Evolutionary conservation across 1,140 invertebrate species (phyloP).

Genomic region (Monochamus saltuarius): DNA sequence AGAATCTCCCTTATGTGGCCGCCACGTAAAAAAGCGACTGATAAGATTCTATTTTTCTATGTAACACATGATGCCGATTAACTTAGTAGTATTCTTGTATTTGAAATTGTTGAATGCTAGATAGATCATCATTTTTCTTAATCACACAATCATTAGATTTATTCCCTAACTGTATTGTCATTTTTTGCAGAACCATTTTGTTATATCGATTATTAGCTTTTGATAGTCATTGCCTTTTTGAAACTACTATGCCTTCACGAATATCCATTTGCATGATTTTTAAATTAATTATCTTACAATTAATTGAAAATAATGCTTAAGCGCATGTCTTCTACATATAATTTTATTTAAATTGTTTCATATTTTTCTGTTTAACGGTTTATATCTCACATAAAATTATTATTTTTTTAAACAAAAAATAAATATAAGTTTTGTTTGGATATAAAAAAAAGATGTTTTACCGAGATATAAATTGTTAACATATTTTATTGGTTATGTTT

Average conservation of each 20-base stretch:
- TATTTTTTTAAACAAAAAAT: background rate
- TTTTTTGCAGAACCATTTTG: too few relatives aligned
- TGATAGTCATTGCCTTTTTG: too few relatives aligned
- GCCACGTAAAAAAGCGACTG: too few relatives aligned
- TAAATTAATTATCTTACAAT: constrained; percentile 6
- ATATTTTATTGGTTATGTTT: constrained; percentile 26
- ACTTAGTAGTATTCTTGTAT: too few relatives aligned
- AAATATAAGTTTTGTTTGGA: background rate
- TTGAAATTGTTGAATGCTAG: too few relatives aligned
- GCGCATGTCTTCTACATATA: constrained; percentile 22
- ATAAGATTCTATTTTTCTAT: too few relatives aligned
- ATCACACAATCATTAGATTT: too few relatives aligned
- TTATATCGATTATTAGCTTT: too few relatives aligned
- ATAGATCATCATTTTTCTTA: too few relatives aligned
- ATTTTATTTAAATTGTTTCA: constrained; percentile 16
- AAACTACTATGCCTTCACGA: constrained; percentile 24
- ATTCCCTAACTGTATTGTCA: too few relatives aligned
- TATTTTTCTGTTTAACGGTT: background rate
- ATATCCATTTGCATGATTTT: constrained; percentile 23
- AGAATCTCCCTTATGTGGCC: too few relatives aligned
- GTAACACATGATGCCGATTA: too few relatives aligned
- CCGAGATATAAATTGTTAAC: constrained; percentile 12
- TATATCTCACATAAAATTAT: background rate
- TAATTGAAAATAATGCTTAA: constrained; percentile 20
- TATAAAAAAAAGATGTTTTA: background rate